Base-by-base conservation (phyloP, 2,113 vertebrate species). In the Ciconia boyciana region DNA sequence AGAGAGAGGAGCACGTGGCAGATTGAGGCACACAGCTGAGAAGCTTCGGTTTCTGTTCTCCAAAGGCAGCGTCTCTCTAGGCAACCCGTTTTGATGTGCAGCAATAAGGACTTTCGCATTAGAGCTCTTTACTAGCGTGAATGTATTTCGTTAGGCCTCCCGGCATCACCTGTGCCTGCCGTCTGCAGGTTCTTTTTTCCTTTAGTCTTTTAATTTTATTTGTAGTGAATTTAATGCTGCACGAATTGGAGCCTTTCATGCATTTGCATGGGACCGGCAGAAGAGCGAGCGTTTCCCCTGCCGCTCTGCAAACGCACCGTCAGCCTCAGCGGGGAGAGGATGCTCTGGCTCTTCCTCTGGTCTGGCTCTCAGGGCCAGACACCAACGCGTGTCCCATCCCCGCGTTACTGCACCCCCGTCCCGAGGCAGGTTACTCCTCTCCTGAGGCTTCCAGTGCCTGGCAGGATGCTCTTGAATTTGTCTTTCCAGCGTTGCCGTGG, bases 11-110 rank as follows among this genome's bases (percentile, higher is more conserved):
- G 64, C 82, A 24, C 26, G 14, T 54, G 93, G 92, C 83, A 55
- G 51, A 29, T 81, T 16, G 31, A 61, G 82, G 85, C 68, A 34
- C 16, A 0, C 43, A 64, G 80, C 92, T 9, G 74, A 91, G 89
- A 36, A 4, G 32, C 87, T 88, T 77, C 70, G 28, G 54, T 72
- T 69, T 24, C 60, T 15, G 55, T 75, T 86, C 92, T 94, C 86
- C 77, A 61, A 96, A 80, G 94, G 78, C 93, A 90, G 64, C 12
- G 1, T 78, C 93, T 95, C 90, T 94, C 83, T 15, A 69, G 93
- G 86, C 92, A 93, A 5, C 74, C 48, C 26, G 7, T 49, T 95
- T 54, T 91, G 87, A 94, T 94, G 64, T 83, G 90, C 81, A 36
- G 86, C 22, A 51, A 1, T 5, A 75, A 90, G 66, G 68, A 43